A percentile compares a stretch with the other conserved stretches of the same genome.
These are phyloP conservation scores for Drosophila birchii DNA, from an alignment of 2,888 invertebrate genomes.

Conservation along the genomic window DNA sequence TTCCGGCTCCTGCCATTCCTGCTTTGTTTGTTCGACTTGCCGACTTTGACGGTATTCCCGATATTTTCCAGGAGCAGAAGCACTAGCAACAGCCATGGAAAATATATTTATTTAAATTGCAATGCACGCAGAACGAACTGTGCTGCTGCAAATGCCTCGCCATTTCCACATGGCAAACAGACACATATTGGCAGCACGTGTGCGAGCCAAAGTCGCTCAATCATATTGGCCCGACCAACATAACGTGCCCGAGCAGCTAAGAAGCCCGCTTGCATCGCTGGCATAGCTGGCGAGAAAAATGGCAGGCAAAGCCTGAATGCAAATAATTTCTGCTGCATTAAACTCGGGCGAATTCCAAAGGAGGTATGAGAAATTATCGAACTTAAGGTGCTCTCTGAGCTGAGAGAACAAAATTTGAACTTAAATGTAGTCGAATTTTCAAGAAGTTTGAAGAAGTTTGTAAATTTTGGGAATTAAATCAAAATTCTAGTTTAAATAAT, in stretches of 20 bases:
- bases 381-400: neutral
- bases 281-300: slow-evolving; percentile 39
- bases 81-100: slow-evolving; percentile 23
- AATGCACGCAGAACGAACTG: slow-evolving; percentile 49
- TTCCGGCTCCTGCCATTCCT: neutral
- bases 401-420: neutral
- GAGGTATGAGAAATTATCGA: neutral
- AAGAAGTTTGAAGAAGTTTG: too few relatives aligned
- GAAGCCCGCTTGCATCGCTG: slow-evolving; percentile 16
- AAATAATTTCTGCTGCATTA: slow-evolving; percentile 56
- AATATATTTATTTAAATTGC: slow-evolving; percentile 76
- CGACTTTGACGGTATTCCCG: slow-evolving; percentile 47
- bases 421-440: too few relatives aligned
- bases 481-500: neutral
- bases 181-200: slow-evolving; percentile 64
- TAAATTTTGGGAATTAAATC: neutral
- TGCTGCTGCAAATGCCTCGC: slow-evolving; percentile 50
- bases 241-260: slow-evolving; percentile 23
- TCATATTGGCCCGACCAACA: slow-evolving; percentile 61
- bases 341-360: slow-evolving; percentile 33
- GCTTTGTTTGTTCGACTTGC: slow-evolving; percentile 61
- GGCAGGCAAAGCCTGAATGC: slow-evolving; percentile 57
- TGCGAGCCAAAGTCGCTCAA: slow-evolving; percentile 58
- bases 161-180: slow-evolving; percentile 54
- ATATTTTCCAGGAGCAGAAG: slow-evolving; percentile 50